Conservation (phyloP, 1,140 invertebrate species). For the Eupeodes corollae region DNA sequence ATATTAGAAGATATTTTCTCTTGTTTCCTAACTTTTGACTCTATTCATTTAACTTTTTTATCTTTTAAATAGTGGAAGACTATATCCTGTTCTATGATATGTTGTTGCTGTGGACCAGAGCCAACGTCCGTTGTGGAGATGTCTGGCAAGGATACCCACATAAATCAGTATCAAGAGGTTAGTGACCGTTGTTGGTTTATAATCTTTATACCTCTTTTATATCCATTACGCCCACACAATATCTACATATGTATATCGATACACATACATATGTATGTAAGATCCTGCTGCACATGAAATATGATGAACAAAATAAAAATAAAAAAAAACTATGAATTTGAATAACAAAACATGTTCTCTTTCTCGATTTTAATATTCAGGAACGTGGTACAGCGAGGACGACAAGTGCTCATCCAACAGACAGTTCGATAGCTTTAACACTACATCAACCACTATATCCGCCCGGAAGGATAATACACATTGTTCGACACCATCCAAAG, state of each 20-base stretch:
- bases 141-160: slow-evolving; percentile 42
- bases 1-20: no score
- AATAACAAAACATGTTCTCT: not conserved
- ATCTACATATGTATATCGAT: not conserved
- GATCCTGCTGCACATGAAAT: not conserved
- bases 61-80: slow-evolving; percentile 66
- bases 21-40: not conserved
- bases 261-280: not conserved
- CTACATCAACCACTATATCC: slow-evolving; percentile 75
- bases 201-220: not conserved
- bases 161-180: slow-evolving; percentile 46
- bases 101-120: slow-evolving; percentile 58
- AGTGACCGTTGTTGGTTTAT: not conserved
- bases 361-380: slow-evolving; percentile 7
- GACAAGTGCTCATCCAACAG: slow-evolving; percentile 53
- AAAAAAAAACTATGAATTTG: not conserved
- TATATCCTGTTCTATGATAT: slow-evolving; percentile 68
- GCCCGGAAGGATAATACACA: slow-evolving; percentile 79
- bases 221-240: not conserved
- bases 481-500: slow-evolving; percentile 78
- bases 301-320: not conserved
- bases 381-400: slow-evolving; percentile 42
- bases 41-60: not conserved
- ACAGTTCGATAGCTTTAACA: slow-evolving; percentile 62
- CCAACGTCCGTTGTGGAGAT: slow-evolving; percentile 58